Percentiles rank a stretch among this genome's conserved stretches.
Conservation (phyloP, 1,140 invertebrate species). For the Prorops nasuta region DNA sequence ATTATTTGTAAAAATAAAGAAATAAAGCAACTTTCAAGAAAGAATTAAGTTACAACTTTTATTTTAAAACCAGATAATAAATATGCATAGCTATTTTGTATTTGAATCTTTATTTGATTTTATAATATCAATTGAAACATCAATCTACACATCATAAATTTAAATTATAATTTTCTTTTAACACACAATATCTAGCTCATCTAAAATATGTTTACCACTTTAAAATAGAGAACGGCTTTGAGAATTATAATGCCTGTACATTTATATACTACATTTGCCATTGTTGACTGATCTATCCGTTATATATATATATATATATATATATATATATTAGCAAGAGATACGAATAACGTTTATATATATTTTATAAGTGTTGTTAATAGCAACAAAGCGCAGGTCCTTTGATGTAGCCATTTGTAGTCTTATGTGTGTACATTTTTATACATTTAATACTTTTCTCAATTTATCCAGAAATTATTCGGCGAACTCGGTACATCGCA, state of each 20-base stretch:
- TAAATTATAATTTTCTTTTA: too few relatives aligned
- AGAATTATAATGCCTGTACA: conserved; percentile 18
- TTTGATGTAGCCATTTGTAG: conserved; percentile 10
- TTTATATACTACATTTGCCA: conserved; percentile 21
- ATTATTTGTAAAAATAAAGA: background rate
- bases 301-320: background rate
- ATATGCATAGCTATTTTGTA: too few relatives aligned
- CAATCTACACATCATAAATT: too few relatives aligned
- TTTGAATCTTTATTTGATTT: too few relatives aligned
- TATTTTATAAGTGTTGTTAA: background rate
- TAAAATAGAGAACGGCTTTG: too few relatives aligned
- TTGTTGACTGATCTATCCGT: background rate
- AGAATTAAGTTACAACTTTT: background rate
- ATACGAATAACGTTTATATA: background rate
- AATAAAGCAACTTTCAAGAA: background rate
- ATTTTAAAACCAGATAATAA: background rate
- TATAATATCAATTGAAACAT: too few relatives aligned
- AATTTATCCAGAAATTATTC: too few relatives aligned
- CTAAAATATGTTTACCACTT: too few relatives aligned
- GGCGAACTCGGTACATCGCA: background rate
- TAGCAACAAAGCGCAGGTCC: conserved; percentile 16
- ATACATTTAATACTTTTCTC: too few relatives aligned
- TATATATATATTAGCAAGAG: background rate
- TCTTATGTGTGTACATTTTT: too few relatives aligned
- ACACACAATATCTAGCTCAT: too few relatives aligned